Base-by-base conservation (phyloP, 2,113 vertebrate genomes). In the Halcyon malimbica region DNA sequence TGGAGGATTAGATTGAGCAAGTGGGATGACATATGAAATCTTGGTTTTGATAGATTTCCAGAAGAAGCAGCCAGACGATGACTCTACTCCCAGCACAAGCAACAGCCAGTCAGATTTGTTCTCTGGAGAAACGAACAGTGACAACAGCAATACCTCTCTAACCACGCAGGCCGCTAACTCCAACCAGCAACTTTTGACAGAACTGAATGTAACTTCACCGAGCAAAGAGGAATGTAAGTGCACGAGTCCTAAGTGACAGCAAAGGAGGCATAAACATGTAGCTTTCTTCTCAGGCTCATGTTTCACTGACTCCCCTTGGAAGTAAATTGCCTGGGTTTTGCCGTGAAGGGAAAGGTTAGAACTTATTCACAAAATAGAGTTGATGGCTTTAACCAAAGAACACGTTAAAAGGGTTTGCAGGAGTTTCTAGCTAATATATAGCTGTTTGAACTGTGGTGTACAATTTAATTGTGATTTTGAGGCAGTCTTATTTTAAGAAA, bases 1-100 rank as follows among this genome's bases (percentile, higher is more conserved):
- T 10, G 13, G 28, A 20, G 33, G 2, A 57, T 54, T 28, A 81
- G 60, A 20, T 33, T 75, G 65, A 86, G 19, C 76, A 78, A 83
- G n/a, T 81, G 21, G 64, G 70, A 41, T 93, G 54, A 95, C 8
- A 0, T 68, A 18, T 59, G n/a, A 64, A 93, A 92, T 84, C 88
- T 97, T 97, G 78, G 25, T 92, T 96, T 95, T 94, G 89, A 48
- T 62, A 99, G 99, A 99, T 98, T 98, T 99, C 98, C 98, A 99
- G 97, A 99, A 99, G 98, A 99, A 99, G 97, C 99, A 99, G 97
- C 98, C 99, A 96, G 99, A 99, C 0, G 98, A 99, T 91, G 99
- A 99, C 97, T 99, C 99, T 92, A 90, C 99, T 95, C 98, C 99
- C 98, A 99, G 99, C 98, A 98, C 99, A 96, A 98, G 99, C 97